These are phyloP conservation scores for Camelus bactrianus DNA, from an alignment of 2,113 vertebrate genomes.

Conservation along the genomic window DNA sequence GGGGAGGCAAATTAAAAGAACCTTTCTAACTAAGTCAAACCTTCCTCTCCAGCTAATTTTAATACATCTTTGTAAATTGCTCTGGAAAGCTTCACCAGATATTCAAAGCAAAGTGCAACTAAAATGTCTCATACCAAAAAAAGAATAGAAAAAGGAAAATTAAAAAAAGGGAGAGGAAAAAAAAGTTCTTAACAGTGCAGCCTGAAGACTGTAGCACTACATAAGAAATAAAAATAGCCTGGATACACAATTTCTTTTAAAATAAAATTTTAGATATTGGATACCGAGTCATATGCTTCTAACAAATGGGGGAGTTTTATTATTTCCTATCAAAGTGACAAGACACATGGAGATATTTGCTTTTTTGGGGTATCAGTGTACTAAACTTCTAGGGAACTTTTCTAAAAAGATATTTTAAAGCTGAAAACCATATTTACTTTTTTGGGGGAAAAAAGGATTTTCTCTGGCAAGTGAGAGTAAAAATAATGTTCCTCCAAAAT, in stretches of 20 bases:
- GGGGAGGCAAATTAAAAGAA: constrained; percentile 67
- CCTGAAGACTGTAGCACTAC: constrained; percentile 5
- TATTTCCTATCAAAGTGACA: constrained; percentile 63
- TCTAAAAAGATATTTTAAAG: constrained; percentile 54
- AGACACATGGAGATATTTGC: constrained; percentile 27
- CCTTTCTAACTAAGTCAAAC: constrained; percentile 69
- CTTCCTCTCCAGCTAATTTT: constrained; percentile 40
- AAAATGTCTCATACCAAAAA: neutral
- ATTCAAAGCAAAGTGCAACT: neutral
- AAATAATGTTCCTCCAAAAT: constrained; percentile 48
- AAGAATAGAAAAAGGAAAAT: neutral
- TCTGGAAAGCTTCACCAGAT: constrained; percentile 32
- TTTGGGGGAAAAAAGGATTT: neutral
- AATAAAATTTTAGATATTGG: constrained; percentile 50
- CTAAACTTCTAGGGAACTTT: constrained; percentile 55
- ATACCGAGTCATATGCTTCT: constrained; percentile 46
- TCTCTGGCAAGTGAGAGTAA: constrained; percentile 25
- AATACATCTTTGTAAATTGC: constrained; percentile 54
- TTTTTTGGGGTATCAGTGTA: neutral
- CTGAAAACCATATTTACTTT: constrained; percentile 51
- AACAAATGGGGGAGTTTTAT: constrained; percentile 53
- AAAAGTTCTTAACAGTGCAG: neutral
- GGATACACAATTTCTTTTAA: constrained; percentile 43
- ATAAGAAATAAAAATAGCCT: constrained; percentile 62
- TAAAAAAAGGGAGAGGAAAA: neutral